Conservation (phyloP, 2,113 vertebrate genomes). For the Tretioscincus oriximinensis region DNA sequence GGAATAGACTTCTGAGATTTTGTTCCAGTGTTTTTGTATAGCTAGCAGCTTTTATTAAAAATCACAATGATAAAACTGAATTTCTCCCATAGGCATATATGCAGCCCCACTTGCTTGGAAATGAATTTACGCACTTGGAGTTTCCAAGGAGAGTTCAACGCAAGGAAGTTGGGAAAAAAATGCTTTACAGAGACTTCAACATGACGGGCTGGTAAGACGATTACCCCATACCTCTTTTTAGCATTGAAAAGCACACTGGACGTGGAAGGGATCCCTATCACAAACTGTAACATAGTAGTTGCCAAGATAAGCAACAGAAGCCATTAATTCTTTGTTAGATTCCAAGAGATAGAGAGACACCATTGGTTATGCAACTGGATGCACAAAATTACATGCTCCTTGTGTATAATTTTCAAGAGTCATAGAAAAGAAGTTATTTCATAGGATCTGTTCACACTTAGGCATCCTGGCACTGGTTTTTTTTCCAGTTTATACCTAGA, state of each 20-base stretch:
- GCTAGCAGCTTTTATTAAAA: background rate
- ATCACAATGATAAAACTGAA: background rate
- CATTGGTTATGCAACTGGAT: background rate
- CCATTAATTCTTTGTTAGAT: background rate
- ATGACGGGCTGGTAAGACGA: constrained; percentile 94
- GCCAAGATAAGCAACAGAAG: background rate
- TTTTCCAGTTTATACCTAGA: too few relatives aligned
- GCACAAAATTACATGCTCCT: background rate
- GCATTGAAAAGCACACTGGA: background rate
- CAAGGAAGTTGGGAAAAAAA: constrained; percentile 96
- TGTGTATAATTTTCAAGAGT: background rate
- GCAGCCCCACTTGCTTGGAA: constrained; percentile 96
- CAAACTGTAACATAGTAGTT: too few relatives aligned
- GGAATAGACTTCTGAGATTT: background rate
- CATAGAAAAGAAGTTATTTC: background rate
- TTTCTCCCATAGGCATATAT: constrained; percentile 85
- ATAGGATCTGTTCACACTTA: too few relatives aligned
- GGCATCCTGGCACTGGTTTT: too few relatives aligned
- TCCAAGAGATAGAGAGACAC: background rate
- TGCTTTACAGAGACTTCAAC: constrained; percentile 96
- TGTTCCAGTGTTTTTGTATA: background rate
- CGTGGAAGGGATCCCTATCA: too few relatives aligned
- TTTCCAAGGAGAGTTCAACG: constrained; percentile 95
- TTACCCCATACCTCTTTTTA: background rate
- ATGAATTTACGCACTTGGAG: constrained; percentile 98